A percentile compares a stretch with the other conserved stretches of the same genome.
phyloP scores from a whole-genome alignment of 2,888 invertebrate species.

The Slavum lentiscoides region DNA sequence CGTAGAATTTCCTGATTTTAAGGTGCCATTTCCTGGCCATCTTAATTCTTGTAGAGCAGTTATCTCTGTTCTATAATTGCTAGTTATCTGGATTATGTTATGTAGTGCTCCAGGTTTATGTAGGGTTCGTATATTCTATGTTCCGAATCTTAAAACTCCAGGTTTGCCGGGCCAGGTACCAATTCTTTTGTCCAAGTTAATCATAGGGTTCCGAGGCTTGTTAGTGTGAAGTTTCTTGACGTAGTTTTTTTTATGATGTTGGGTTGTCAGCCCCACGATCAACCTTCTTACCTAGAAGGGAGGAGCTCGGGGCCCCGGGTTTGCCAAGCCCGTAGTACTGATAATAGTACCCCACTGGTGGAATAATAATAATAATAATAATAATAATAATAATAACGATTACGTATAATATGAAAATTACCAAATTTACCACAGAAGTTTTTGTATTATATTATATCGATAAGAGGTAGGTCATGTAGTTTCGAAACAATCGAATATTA shows the following conservation, averaged over 20 bases:
- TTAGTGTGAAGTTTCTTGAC: constrained; percentile 16
- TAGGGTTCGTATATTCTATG: constrained; percentile 5
- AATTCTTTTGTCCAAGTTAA: constrained; percentile 14
- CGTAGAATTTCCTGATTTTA: constrained; percentile 1
- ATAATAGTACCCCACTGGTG: too few relatives aligned
- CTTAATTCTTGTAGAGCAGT: background rate
- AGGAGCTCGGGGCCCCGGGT: constrained; percentile 7
- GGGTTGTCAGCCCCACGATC: constrained; percentile 4
- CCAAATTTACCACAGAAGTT: too few relatives aligned
- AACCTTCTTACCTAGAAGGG: constrained; percentile 3
- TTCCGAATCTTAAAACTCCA: constrained; percentile 12
- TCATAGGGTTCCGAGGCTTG: constrained; percentile 13
- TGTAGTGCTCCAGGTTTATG: constrained; percentile 9
- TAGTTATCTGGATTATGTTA: background rate
- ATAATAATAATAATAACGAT: too few relatives aligned
- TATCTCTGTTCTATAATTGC: background rate
- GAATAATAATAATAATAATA: too few relatives aligned
- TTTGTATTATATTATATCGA: too few relatives aligned
- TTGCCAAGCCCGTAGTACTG: background rate
- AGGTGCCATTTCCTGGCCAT: background rate
- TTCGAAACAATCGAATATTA: too few relatives aligned
- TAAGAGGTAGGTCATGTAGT: too few relatives aligned
- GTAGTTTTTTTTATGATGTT: background rate
- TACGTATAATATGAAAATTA: too few relatives aligned
- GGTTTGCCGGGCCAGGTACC: constrained; percentile 1